Base-by-base conservation (phyloP, 2,888 invertebrate genomes). In the Rhaphigaster nebulosa region DNA sequence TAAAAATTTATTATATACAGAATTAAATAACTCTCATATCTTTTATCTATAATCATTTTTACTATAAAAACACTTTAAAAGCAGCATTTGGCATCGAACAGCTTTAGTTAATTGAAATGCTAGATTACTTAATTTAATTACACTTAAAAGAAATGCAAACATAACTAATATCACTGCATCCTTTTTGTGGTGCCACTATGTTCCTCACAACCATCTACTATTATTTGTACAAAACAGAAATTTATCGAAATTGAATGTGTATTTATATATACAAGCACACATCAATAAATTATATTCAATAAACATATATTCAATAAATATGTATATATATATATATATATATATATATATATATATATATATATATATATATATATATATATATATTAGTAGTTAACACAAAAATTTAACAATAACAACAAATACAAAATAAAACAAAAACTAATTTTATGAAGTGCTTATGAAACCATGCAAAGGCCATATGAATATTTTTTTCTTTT, bases 391-490 rank as follows among this genome's bases (percentile, higher is more conserved):
- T 76, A 52, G 23, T 52, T 29, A 70, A 89, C 89, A 76, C 76
- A 89, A 76, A 89, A 70, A 50, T 38, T 76, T 76, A 89, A 89
- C 89, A 89, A 89, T 70, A 89, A 89, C 65, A 70, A 50, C 60
- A 89, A 70, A 41, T 65, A 70, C n/a, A 45, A 87, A 29, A 87
- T 52, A 34, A 52, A 87, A 87, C 23, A 54, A 87, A 26, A 54
- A 87, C 29, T 87, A 87, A 41, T 50, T 45, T 50, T 50, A 50
- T 87, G 15, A 60, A 89, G 65, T 70, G 70, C 89, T 89, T 45
- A n/a, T 89, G 45, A 89, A 70, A 76, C 52, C 65, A 70, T 89
- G 52, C 76, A 50, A 45, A 60, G 20, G 88, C 88, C 34, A 88
- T 88, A 54, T 56, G 65, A 34, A 2, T 26, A 18, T 88, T 60